Base-by-base conservation (phyloP, 1,140 invertebrate genomes). In the Sarcophaga peregrina region DNA sequence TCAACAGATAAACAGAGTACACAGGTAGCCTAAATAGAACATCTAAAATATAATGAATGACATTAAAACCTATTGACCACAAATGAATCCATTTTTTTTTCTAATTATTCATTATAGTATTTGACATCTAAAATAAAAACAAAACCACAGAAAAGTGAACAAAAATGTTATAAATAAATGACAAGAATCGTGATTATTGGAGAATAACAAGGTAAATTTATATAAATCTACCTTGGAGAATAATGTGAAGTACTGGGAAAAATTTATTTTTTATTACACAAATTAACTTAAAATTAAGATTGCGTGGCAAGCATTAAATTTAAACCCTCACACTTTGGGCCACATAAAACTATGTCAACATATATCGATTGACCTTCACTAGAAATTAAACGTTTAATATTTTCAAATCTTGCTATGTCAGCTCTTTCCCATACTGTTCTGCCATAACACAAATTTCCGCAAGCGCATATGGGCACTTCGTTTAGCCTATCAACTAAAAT, bases 281-380 rank as follows among this genome's bases (percentile, higher is more conserved):
- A 15, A 62, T 15, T 1, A 15, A 62, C 7, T 62, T 37, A 37
- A 37, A 50, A 50, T 47, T 20, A 78, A 78, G 47, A 78, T 47
- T 78, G 50, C 50, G 75, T 46, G n/a, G 17, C 54, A 7, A 84
- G 7, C 9, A 83, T 68, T 82, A 83, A 75, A 17, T 83, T 83
- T 17, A 75, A 68, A 8, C 83, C 78, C 20, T 8, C 62, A 81
- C 85, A 85, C 37, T 37, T 9, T 10, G 68, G 73, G 0, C 87
- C 85, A 72, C 89, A 90, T 45, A 89, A 80, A 10, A 90, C 88
- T 5, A 88, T 82, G 83, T 90, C 89, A 8, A 83, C 85, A 81
- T 90, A 90, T 52, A 90, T 90, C 80, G 86, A 83, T 74, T 86
- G 89, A 82, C 90, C 87, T 4, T 89, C 86, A 80, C 89, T 90